phyloP scores from a whole-genome alignment of 2,888 invertebrate genomes.

The Coremacera marginata region DNA sequence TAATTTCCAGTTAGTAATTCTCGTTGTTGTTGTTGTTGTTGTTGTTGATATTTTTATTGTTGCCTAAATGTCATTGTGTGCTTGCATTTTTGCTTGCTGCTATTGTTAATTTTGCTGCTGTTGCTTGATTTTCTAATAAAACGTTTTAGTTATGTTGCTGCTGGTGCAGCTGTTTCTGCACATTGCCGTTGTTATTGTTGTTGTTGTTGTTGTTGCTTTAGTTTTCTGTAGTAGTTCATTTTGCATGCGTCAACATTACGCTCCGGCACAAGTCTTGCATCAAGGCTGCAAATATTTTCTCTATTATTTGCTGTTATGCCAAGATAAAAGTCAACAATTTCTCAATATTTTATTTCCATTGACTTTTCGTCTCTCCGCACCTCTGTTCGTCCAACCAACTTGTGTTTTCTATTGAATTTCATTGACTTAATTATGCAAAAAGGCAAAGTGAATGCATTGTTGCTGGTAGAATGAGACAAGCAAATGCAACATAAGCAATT shows the following conservation, averaged over 20 bases:
- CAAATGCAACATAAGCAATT: too few species aligned
- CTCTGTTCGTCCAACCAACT: not conserved
- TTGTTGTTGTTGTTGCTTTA: not conserved
- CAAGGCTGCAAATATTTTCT: conserved; percentile 19
- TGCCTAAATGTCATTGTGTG: conserved; percentile 32
- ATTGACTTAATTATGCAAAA: too few species aligned
- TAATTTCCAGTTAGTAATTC: not conserved
- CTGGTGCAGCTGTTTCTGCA: not conserved
- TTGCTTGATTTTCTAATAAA: conserved; percentile 10
- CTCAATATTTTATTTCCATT: not conserved
- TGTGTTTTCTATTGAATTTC: too few species aligned
- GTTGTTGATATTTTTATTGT: conserved; percentile 2
- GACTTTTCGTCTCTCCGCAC: not conserved
- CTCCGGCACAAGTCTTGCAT: conserved; percentile 8
- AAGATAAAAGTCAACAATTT: too few species aligned
- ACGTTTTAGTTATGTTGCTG: not conserved
- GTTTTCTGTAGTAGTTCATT: not conserved
- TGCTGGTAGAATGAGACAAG: too few species aligned
- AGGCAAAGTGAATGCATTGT: too few species aligned
- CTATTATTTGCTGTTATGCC: too few species aligned
- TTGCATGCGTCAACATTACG: conserved; percentile 28
- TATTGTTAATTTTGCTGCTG: conserved; percentile 2
- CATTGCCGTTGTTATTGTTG: not conserved
- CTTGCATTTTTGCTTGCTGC: conserved; percentile 11
- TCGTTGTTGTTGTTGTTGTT: not conserved